Percentiles rank a stretch among this genome's conserved stretches.
These are phyloP conservation scores for Oreochromis grahami DNA, from an alignment of 2,797 vertebrate species.

Conservation along the genomic window DNA sequence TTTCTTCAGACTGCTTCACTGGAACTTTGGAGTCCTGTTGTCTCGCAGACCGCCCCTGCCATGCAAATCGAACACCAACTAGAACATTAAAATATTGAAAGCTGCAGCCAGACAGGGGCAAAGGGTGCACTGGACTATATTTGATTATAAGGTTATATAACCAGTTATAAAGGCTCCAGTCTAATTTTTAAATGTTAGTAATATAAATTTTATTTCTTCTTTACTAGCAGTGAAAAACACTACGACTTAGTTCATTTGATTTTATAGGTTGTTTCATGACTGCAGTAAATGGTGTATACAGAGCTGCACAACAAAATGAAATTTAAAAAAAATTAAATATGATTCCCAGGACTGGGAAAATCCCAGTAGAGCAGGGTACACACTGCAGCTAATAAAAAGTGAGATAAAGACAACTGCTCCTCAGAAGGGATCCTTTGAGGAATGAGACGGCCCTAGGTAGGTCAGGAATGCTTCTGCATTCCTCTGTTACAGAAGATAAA, in stretches of 20 bases:
- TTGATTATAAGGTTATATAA: not conserved
- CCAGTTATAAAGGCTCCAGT: not conserved
- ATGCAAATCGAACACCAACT: not conserved
- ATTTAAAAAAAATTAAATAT: not conserved
- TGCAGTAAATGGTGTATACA: not conserved
- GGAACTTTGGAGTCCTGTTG: not conserved
- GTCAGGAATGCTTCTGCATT: constrained; percentile 68
- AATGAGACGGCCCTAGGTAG: constrained; percentile 40
- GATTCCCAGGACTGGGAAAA: not conserved
- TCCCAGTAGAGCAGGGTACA: not conserved
- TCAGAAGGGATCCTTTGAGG: no score
- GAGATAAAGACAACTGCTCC: constrained; percentile 23
- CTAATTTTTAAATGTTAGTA: not conserved
- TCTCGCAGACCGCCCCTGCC: not conserved
- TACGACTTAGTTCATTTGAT: not conserved
- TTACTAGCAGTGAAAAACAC: not conserved
- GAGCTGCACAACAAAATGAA: not conserved
- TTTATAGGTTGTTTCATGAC: not conserved
- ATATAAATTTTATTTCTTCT: not conserved
- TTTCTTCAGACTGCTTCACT: not conserved
- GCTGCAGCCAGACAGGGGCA: not conserved
- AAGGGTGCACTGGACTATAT: not conserved
- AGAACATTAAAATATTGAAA: not conserved
- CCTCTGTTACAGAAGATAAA: constrained; percentile 50
- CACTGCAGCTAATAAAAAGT: not conserved